Evolutionary conservation across 2,797 vertebrate species (phyloP).

Genomic region (Somateria mollissima): DNA sequence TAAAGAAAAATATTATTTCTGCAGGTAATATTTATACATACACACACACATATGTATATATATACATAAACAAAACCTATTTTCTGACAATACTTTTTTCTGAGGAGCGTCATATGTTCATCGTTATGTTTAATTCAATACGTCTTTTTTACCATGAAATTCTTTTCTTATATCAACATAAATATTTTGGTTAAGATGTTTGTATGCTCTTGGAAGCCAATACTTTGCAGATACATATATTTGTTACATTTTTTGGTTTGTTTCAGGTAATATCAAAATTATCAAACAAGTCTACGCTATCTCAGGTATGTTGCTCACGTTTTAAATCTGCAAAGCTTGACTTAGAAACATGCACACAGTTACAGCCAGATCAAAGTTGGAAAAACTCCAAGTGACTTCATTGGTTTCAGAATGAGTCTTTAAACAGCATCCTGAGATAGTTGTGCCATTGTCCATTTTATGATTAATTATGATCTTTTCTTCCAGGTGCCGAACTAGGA

Average conservation of each 20-base stretch:
- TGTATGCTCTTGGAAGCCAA: conserved; percentile 1
- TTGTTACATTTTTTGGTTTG: conserved; percentile 50
- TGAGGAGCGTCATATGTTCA: not conserved
- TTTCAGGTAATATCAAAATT: conserved; percentile 85
- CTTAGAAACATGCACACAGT: not conserved
- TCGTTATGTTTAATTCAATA: not conserved
- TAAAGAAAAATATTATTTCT: not conserved
- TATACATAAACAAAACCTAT: not conserved
- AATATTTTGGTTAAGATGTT: not conserved
- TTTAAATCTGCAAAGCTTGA: conserved; percentile 14
- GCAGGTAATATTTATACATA: accelerated
- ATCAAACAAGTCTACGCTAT: conserved; percentile 80
- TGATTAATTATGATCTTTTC: not conserved
- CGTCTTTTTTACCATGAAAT: not conserved
- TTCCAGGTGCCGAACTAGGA: not conserved
- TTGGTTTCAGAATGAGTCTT: not conserved
- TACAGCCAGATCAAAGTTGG: not conserved
- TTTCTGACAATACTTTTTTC: not conserved
- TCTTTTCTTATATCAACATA: not conserved
- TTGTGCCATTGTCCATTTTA: not conserved
- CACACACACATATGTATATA: not conserved
- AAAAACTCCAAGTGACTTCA: not conserved
- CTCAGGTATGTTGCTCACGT: conserved; percentile 78
- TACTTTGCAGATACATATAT: not conserved
- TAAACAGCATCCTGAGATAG: not conserved